Evolutionary conservation across 2,113 vertebrate species (phyloP).

Genomic region (Puffinus mauretanicus): DNA sequence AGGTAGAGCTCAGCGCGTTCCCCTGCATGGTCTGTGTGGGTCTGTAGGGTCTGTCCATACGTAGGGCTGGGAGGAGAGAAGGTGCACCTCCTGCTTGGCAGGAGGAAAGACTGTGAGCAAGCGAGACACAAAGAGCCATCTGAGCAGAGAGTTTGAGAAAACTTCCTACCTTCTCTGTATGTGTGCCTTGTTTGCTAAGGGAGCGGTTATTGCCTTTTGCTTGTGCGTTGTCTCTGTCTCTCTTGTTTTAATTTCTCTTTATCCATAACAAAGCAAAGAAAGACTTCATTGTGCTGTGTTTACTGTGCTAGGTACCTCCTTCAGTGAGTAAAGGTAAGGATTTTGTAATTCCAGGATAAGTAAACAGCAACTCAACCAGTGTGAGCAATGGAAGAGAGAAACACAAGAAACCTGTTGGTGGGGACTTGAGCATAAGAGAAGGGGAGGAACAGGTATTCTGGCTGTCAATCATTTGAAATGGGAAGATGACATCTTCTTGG

Average conservation of each 20-base stretch:
- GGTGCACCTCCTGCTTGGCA: not conserved
- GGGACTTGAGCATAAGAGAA: not conserved
- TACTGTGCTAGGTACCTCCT: not conserved
- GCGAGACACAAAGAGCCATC: not conserved
- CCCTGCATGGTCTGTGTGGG: not conserved
- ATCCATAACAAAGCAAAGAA: not conserved
- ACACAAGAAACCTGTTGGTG: not conserved
- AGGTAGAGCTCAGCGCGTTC: not conserved
- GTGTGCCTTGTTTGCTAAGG: not conserved
- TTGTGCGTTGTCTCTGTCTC: not conserved
- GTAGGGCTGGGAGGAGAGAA: rapidly evolving
- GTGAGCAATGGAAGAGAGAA: not conserved
- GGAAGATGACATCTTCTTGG: not conserved
- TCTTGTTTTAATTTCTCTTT: not conserved
- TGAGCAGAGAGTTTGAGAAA: not conserved
- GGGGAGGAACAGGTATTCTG: not conserved
- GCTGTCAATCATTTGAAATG: not conserved
- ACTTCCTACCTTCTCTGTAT: rapidly evolving
- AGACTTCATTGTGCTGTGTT: not conserved
- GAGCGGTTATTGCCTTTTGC: not conserved
- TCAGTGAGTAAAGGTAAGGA: not conserved
- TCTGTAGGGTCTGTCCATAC: not conserved
- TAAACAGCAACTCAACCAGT: not conserved
- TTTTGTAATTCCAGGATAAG: not conserved
- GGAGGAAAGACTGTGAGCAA: not conserved